Conservation (phyloP, 2,113 vertebrate species). For the Poeciliopsis turrubarensis region DNA sequence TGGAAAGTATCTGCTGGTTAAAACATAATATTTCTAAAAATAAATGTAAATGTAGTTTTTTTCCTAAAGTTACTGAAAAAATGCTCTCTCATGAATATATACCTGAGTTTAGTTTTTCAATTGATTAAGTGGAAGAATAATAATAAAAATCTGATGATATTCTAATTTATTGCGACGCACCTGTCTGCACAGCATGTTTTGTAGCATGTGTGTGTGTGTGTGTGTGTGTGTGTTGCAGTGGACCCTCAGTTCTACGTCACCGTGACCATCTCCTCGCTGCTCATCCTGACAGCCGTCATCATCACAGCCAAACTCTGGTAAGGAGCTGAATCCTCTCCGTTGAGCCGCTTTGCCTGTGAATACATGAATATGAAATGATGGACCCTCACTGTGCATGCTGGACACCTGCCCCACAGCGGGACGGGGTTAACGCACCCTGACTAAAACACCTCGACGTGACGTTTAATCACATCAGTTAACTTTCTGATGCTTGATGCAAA, state of each 20-base stretch:
- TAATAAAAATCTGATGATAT: too few relatives aligned
- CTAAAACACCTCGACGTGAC: background rate
- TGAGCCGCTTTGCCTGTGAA: background rate
- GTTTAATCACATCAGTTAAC: background rate
- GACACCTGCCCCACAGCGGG: conserved; percentile 21
- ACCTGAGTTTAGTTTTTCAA: too few relatives aligned
- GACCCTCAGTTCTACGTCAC: conserved; percentile 87
- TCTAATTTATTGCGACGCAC: too few relatives aligned
- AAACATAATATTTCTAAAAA: background rate
- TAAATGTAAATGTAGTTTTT: too few relatives aligned
- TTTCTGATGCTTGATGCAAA: background rate
- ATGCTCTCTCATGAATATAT: too few relatives aligned
- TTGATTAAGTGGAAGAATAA: too few relatives aligned
- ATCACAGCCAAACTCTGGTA: conserved; percentile 85
- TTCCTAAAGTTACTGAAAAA: too few relatives aligned
- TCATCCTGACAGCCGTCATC: conserved; percentile 80
- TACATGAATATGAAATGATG: conserved; percentile 9
- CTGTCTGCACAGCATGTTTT: too few relatives aligned
- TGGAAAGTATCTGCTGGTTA: background rate
- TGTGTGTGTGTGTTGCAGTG: conserved; percentile 76
- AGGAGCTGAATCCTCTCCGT: conserved; percentile 46
- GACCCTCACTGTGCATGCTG: background rate
- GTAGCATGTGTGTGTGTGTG: conserved; percentile 43
- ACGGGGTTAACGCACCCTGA: background rate
- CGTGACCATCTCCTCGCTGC: conserved; percentile 83